phyloP scores from a whole-genome alignment of 2,797 vertebrate genomes.

The Gambusia yucatana region DNA sequence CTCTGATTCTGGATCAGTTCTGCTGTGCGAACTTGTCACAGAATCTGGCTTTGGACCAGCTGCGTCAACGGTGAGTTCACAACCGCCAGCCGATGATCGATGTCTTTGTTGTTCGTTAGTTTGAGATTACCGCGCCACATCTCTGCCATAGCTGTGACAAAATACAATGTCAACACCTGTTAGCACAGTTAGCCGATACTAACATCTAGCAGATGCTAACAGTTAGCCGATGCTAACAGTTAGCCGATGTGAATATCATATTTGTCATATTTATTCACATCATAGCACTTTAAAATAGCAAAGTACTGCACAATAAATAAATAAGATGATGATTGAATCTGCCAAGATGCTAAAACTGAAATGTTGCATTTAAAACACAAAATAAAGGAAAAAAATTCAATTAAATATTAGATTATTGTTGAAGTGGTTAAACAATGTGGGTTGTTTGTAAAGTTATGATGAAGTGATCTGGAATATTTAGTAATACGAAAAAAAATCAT shows the following conservation, averaged over 20 bases:
- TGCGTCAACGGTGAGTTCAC: conserved; percentile 46
- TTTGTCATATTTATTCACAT: background rate
- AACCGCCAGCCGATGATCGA: conserved; percentile 15
- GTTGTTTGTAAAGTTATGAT: background rate
- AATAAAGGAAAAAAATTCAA: background rate
- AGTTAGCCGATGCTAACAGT: background rate
- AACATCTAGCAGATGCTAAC: background rate
- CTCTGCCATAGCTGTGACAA: conserved; percentile 39
- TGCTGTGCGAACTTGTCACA: conserved; percentile 22
- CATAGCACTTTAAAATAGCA: background rate
- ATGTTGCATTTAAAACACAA: background rate
- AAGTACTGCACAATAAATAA: background rate
- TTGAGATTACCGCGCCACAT: conserved; percentile 24
- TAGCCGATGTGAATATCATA: background rate
- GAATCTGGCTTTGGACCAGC: conserved; percentile 19
- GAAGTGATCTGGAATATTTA: too few species aligned
- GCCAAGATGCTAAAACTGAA: background rate
- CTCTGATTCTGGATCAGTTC: conserved; percentile 41
- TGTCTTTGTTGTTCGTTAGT: conserved; percentile 45
- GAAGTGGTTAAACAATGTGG: background rate
- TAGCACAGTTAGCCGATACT: background rate
- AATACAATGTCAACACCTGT: conserved; percentile 20
- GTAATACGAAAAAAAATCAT: too few species aligned
- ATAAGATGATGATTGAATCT: background rate
- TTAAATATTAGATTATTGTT: background rate